A percentile compares a stretch with the other conserved stretches of the same genome.
Conservation (phyloP, 1,140 invertebrate genomes). For the Conus betulinus region DNA sequence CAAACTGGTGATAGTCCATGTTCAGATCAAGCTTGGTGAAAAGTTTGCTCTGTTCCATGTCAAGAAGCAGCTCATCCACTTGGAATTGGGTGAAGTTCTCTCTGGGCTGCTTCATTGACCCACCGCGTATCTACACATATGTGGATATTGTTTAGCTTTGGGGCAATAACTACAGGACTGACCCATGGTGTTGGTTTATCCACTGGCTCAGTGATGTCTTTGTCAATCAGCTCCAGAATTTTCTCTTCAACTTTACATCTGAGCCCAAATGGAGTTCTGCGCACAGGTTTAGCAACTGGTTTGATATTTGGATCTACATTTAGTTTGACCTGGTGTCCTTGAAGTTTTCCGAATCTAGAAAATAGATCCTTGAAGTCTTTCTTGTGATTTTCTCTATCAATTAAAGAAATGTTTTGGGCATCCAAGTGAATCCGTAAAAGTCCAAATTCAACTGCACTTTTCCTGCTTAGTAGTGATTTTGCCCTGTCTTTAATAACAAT, state of each 20-base stretch:
- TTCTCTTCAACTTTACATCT: constrained; percentile 41
- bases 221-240: constrained; percentile 47
- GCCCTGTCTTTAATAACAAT: background rate
- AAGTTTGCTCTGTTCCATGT: constrained; percentile 42
- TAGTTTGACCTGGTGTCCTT: constrained; percentile 14
- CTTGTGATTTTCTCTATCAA: background rate
- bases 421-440: background rate
- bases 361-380: background rate
- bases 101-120: constrained; percentile 59
- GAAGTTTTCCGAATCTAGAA: constrained; percentile 15
- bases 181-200: constrained; percentile 60
- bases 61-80: constrained; percentile 51
- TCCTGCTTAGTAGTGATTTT: background rate
- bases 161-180: constrained; percentile 53
- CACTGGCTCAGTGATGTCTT: constrained; percentile 57
- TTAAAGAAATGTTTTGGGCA: background rate
- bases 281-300: constrained; percentile 6
- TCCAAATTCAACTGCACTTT: background rate
- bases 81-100: constrained; percentile 63
- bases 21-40: too few species aligned
- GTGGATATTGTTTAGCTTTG: too few species aligned
- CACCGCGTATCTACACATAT: background rate
- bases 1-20: too few species aligned
- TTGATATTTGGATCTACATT: background rate
- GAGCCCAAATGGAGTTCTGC: constrained; percentile 21